phyloP scores from a whole-genome alignment of 2,113 vertebrate genomes.

The Hyperoodon ampullatus region DNA sequence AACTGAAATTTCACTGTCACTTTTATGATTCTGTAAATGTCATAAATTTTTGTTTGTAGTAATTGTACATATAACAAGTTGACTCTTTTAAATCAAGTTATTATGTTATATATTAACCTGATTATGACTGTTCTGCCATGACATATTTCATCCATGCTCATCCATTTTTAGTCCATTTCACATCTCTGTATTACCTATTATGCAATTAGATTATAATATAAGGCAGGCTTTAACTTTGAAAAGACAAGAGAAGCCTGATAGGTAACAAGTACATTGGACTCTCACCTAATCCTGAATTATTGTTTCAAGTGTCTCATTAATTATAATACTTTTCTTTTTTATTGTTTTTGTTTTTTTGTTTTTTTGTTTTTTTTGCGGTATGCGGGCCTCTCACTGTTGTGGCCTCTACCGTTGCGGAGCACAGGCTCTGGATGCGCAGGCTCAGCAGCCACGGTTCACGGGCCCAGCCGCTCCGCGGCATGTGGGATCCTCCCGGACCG shows the following conservation, averaged over 20 bases:
- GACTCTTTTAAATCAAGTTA: conserved; percentile 30
- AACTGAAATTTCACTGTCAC: conserved; percentile 12
- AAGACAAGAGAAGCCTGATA: neutral
- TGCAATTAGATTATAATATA: neutral
- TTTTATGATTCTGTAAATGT: conserved; percentile 22
- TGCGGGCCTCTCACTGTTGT: too few species aligned
- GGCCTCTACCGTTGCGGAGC: too few species aligned
- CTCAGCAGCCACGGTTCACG: too few species aligned
- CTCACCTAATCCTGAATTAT: neutral
- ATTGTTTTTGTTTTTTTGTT: too few species aligned
- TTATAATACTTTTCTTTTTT: neutral
- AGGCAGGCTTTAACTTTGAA: neutral
- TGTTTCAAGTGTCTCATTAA: neutral
- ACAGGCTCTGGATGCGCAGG: too few species aligned
- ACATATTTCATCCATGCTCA: neutral
- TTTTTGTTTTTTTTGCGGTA: too few species aligned
- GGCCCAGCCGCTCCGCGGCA: too few species aligned
- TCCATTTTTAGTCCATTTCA: neutral
- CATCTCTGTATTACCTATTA: neutral
- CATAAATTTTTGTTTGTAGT: conserved; percentile 19
- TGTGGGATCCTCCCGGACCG: too few species aligned
- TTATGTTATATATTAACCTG: neutral
- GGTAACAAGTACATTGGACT: neutral
- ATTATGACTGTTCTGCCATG: neutral
- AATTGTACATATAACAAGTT: neutral